Evolutionary conservation across 2,113 vertebrate species (phyloP).

Genomic region (Zootoca vivipara): DNA sequence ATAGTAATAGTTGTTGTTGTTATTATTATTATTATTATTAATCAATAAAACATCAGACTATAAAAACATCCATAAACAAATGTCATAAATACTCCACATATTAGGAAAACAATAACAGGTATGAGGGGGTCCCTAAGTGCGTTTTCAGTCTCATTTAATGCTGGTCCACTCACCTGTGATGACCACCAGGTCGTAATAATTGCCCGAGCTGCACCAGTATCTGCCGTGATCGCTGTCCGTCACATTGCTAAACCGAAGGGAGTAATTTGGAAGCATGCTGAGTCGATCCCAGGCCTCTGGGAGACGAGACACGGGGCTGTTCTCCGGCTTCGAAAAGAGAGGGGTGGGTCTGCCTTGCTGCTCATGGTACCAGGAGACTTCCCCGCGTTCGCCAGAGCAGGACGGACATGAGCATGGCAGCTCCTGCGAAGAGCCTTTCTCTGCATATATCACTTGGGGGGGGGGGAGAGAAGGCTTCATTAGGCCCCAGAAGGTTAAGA

Average conservation of each 20-base stretch:
- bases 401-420: slow-evolving; percentile 47
- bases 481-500: background rate
- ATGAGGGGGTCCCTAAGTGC: background rate
- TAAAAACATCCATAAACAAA: too few relatives aligned
- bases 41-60: too few relatives aligned
- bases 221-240: slow-evolving; percentile 33
- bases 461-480: background rate
- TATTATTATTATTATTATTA: too few relatives aligned
- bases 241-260: slow-evolving; percentile 48
- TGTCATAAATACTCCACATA: too few relatives aligned
- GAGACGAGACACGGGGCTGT: background rate
- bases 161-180: slow-evolving; percentile 49
- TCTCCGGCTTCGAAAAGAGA: slow-evolving; percentile 28
- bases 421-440: slow-evolving; percentile 31
- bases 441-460: slow-evolving; percentile 9
- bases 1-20: too few relatives aligned
- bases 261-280: slow-evolving; percentile 52
- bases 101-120: background rate
- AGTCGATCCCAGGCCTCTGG: slow-evolving; percentile 17
- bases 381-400: background rate
- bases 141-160: background rate
- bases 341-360: background rate
- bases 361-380: slow-evolving; percentile 50
- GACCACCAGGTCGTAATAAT: slow-evolving; percentile 61
- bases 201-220: slow-evolving; percentile 56